phyloP scores from a whole-genome alignment of 2,113 vertebrate genomes.

The Oenanthe oenanthe region DNA sequence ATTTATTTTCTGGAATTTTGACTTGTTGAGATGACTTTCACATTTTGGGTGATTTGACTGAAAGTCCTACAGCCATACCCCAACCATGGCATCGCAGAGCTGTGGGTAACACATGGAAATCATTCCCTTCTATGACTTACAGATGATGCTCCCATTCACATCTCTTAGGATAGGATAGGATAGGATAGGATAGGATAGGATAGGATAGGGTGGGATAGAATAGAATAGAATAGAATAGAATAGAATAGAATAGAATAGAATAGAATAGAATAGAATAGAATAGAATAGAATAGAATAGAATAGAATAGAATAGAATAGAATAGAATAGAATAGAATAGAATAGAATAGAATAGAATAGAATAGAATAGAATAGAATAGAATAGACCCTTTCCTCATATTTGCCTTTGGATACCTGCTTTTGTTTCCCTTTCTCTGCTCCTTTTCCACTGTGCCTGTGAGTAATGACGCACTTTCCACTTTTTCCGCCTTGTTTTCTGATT shows the following conservation, averaged over 20 bases:
- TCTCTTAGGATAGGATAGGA: background rate
- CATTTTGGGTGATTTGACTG: background rate
- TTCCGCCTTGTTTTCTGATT: background rate
- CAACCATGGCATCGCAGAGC: background rate
- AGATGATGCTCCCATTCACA: background rate
- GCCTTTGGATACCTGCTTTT: background rate
- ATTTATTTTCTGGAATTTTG: background rate
- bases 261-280: no score
- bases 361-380: background rate
- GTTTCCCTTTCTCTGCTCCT: background rate
- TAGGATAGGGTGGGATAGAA: no score
- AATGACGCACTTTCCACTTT: background rate
- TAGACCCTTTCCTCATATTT: background rate
- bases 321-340: no score
- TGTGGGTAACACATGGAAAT: background rate
- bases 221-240: no score
- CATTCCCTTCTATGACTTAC: background rate
- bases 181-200: no score
- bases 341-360: no score
- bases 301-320: no score
- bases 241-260: no score
- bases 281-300: no score
- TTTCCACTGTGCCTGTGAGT: background rate
- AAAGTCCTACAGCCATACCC: background rate
- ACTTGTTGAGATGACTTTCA: background rate